phyloP scores from a whole-genome alignment of 2,113 vertebrate species.

The Carettochelys insculpta region DNA sequence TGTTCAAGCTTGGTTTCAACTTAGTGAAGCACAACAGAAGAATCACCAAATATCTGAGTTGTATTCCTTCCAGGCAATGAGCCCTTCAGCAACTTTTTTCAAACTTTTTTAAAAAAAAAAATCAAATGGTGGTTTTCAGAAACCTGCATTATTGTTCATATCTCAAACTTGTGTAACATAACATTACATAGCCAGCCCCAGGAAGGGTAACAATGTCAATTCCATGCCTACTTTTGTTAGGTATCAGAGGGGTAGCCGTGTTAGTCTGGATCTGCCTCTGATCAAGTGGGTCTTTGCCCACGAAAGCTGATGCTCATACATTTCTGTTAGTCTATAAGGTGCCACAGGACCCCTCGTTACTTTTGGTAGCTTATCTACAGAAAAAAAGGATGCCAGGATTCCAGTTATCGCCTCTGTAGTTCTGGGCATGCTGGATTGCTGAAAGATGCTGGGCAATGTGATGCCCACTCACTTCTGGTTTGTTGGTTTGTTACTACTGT shows the following conservation, averaged over 20 bases:
- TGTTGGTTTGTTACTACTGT: background rate
- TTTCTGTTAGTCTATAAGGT: too few relatives aligned
- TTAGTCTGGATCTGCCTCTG: too few relatives aligned
- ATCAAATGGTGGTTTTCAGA: background rate
- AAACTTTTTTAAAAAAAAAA: rapidly evolving
- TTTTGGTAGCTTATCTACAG: too few relatives aligned
- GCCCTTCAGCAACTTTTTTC: background rate
- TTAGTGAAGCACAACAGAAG: background rate
- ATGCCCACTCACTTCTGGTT: background rate
- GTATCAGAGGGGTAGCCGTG: too few relatives aligned
- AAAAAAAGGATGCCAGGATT: background rate
- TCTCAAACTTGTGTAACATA: background rate
- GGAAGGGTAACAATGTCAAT: background rate
- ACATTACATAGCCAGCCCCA: background rate
- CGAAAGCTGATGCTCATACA: too few relatives aligned
- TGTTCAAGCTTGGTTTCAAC: background rate
- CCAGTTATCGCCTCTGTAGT: background rate
- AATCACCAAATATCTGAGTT: background rate
- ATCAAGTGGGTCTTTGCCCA: too few relatives aligned
- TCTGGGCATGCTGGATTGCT: background rate
- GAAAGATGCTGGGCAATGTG: background rate
- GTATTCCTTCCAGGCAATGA: background rate
- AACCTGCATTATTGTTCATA: background rate
- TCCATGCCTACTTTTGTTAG: background rate
- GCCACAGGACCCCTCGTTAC: too few relatives aligned